Evolutionary conservation across 2,113 vertebrate genomes (phyloP), one percentile per base, ranked within the genome.

Genomic region (Micronycteris hirsuta): DNA sequence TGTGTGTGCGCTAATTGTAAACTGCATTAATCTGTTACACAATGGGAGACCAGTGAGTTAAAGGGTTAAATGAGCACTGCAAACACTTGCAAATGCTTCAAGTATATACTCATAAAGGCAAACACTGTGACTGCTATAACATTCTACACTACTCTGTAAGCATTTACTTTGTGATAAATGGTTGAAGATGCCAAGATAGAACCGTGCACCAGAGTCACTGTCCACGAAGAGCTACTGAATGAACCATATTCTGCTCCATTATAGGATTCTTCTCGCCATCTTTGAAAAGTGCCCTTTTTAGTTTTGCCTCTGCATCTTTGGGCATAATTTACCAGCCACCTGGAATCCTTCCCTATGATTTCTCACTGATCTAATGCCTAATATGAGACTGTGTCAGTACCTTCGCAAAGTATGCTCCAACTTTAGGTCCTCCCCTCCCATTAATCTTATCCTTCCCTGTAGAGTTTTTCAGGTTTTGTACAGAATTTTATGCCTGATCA

Each of bases 21-120:
- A 97, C 45, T 52, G 68, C 61, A 94, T 96, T 95, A 95, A 96
- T 98, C 92, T 94, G 85, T n/a, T 33, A 91, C 84, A 58, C 16
- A 96, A 68, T 88, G 61, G 41, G 38, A 97, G 87, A 31, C 17
- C 11, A 92, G 96, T 95, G 89, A 96, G 54, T 5, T 93, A 89
- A 86, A 91, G 68, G 61, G 47, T 70, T 74, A 94, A 95, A 91
- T 38, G 77, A 71, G n/a, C 47, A 61, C 65, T 68, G 84, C 77
- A 93, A 87, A 86, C 20, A 94, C 20, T 80, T 52, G 24, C 0
- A 7, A 91, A 45, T 82, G 45, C 82, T 86, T 93, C 54, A 95
- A 20, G 90, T 12, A 94, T 4, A 82, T 38, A 84, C 52, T 38
- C 71, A 92, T 28, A 82, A 87, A 95, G 58, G 70, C 56, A 92